phyloP scores from a whole-genome alignment of 2,113 vertebrate species.

The Syngnathoides biaculeatus region DNA sequence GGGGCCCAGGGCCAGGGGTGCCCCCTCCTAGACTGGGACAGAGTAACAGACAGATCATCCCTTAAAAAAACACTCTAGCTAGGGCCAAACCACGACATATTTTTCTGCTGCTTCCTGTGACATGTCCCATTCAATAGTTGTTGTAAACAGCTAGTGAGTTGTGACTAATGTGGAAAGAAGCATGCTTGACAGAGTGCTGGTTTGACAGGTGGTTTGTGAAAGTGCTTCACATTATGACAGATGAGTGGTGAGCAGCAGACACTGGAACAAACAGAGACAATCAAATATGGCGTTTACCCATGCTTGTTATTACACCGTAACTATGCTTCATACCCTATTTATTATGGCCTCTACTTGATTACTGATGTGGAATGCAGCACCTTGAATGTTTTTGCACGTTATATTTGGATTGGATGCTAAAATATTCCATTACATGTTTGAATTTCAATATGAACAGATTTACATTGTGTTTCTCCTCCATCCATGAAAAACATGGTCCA shows the following conservation, averaged over 20 bases:
- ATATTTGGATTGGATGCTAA: no score
- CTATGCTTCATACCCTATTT: neutral
- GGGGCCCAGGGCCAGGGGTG: conserved; percentile 52
- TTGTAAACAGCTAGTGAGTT: neutral
- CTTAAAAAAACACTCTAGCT: conserved; percentile 44
- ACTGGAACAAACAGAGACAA: conserved; percentile 24
- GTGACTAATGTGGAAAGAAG: neutral
- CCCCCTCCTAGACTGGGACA: conserved; percentile 50
- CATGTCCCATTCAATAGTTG: conserved; percentile 36
- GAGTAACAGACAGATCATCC: conserved; percentile 49
- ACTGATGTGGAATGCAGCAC: neutral
- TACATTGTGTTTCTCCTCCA: neutral
- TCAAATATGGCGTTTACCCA: conserved; percentile 32
- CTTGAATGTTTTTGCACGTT: no score
- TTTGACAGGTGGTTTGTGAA: conserved; percentile 37
- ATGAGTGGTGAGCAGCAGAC: neutral
- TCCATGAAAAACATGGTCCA: neutral
- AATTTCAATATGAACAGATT: no score
- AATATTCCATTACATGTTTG: no score
- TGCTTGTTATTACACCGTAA: neutral
- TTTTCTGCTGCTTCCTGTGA: conserved; percentile 45
- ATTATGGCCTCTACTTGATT: neutral
- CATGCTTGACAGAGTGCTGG: conserved; percentile 2
- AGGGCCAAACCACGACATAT: conserved; percentile 32
- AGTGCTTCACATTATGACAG: conserved; percentile 8